Evolutionary conservation across 2,797 vertebrate genomes (phyloP), one percentile per base, ranked within the genome.

Genomic region (Thamnophis elegans): DNA sequence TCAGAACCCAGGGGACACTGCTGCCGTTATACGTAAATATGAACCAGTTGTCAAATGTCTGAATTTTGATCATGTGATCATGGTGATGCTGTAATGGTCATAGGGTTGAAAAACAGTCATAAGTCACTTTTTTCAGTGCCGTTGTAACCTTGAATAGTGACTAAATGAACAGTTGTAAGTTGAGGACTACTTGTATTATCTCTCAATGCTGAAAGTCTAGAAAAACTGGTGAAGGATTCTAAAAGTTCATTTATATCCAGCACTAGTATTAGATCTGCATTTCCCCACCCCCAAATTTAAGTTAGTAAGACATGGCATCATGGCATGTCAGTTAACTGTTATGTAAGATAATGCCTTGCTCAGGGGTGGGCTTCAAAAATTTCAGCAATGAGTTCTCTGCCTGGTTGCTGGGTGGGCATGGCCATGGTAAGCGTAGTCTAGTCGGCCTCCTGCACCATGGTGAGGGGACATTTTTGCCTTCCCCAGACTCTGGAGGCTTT

Each of bases 281-380:
- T 22, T 8, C 18, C 26, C 60, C 60, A 1, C 2, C 1, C n/a
- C 32, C 2, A 18, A 18, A 42, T 25, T 82, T 82, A 82, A 28
- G 54, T 28, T 95, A 36, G 88, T 94, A 60, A 93, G 95, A 95
- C 59, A 68, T 94, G 88, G 73, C 95, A 95, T 60, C 90, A 88
- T 94, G 93, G 73, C 36, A 82, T 51, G 47, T 82, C 36, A 82
- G 73, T 47, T 82, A 47, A 82, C 9, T 4, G 36, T 73, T 82
- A 47, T 11, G 20, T 12, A 82, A 82, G 9, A 42, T 32, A 73
- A 73, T 73, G 73, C 36, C 20, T 5, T 47, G 36, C 73, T 82
- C 54, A 58, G 54, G 54, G 54, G 54, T 55, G 54, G 54, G 54
- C 47, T 51, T 51, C 47, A 51, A 51, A 51, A 51, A 51, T 51